Percentiles rank a stretch among this genome's conserved stretches.
Evolutionary conservation across 2,888 invertebrate genomes (phyloP).

Genomic region (Pocota personata): DNA sequence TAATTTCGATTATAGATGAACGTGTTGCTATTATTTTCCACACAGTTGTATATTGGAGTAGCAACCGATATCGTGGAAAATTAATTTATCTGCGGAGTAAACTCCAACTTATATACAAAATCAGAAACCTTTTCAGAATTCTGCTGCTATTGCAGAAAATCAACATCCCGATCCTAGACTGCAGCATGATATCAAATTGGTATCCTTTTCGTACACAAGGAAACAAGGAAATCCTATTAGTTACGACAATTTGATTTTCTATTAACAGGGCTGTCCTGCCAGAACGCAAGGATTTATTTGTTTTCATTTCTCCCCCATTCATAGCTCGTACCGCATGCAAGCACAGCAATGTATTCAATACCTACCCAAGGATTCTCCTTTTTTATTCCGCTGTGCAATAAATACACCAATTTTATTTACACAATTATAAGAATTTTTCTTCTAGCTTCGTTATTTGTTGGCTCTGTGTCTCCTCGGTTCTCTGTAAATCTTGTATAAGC

Average conservation of each 20-base stretch:
- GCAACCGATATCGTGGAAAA: too few species aligned
- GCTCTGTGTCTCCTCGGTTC: not conserved
- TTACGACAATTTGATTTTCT: constrained; percentile 29
- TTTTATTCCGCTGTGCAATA: not conserved
- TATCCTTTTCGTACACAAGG: not conserved
- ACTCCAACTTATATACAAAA: too few species aligned
- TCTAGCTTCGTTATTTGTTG: not conserved
- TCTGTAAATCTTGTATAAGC: not conserved
- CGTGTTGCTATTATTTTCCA: too few species aligned
- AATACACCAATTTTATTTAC: constrained; percentile 40
- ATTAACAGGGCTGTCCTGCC: constrained; percentile 4
- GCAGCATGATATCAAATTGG: not conserved
- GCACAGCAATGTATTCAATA: not conserved
- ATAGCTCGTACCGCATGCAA: not conserved
- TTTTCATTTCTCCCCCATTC: not conserved
- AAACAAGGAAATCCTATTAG: constrained; percentile 9
- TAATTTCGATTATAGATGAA: too few species aligned
- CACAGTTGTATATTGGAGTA: too few species aligned
- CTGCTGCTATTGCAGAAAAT: not conserved
- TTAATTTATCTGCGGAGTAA: too few species aligned
- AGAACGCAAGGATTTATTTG: not conserved
- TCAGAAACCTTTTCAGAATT: too few species aligned
- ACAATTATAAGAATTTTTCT: constrained; percentile 42
- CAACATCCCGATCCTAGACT: not conserved
- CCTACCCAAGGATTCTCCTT: not conserved